Evolutionary conservation across 2,888 invertebrate genomes (phyloP), one percentile per base, ranked within the genome.

Genomic region (Camptogramma bilineatum): DNA sequence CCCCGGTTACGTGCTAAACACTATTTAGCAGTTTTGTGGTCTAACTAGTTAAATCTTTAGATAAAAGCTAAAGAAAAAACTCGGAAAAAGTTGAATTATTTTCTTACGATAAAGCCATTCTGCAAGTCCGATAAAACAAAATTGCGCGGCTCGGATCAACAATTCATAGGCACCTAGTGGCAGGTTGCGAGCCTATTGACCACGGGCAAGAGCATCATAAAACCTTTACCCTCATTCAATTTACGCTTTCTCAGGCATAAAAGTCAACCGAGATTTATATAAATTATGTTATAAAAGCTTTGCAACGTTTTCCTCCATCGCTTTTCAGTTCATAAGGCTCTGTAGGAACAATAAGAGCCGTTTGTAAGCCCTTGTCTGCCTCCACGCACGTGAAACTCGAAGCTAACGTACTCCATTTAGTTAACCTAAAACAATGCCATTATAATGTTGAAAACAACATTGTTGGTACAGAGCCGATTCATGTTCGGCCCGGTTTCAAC

Each of bases 1-100:
- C 84, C 81, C 84, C 85, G 82, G 87, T 85, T 87, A 84, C 86
- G 83, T 85, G 86, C 85, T 85, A 85, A 85, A 87, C 87, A 88
- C 85, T 89, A 85, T 90, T 88, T 83, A 85, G 78, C 77, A 77
- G 79, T 86, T 85, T 82, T 82, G 85, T 84, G 85, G 83, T 83
- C 79, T 85, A 9, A 28, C 17, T 54, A 46, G 28, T 44, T 50
- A 57, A 47, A 53, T 8, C 52, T 44, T 52, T 46, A 44, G 50
- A 4, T 8, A 31, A 13, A 28, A 57, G 34, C 57, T 56, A 61
- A 65, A 53, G 57, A 65, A 61, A 61, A 48, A n/a, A 44, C 9
- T 4, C n/a, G n/a, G 18, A 46, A 34, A 55, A 55, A 57, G n/a
- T 18, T 58, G 24, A 54, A 62, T 62, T 52, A 54, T 58, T 48